A percentile compares a stretch with the other conserved stretches of the same genome.
These are phyloP conservation scores for Cordilura impudica DNA, from an alignment of 2,888 invertebrate species.

Conservation along the genomic window DNA sequence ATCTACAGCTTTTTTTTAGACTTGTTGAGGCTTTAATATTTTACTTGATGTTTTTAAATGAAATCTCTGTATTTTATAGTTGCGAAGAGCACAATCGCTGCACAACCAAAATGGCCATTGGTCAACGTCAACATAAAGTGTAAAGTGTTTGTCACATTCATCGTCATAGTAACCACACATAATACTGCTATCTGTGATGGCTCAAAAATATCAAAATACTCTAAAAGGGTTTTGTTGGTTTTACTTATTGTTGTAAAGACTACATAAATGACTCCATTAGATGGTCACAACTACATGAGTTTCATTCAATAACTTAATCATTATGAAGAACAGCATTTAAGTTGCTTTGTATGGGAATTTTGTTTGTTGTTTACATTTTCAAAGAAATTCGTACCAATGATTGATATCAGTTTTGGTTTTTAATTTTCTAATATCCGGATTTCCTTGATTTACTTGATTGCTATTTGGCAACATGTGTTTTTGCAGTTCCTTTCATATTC, in stretches of 20 bases:
- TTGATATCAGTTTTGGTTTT: not conserved
- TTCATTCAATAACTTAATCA: too few relatives aligned
- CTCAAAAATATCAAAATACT: too few relatives aligned
- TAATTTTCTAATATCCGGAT: constrained; percentile 31
- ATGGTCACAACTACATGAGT: too few relatives aligned
- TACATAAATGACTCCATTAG: not conserved
- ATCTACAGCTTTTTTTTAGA: not conserved
- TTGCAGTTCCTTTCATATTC: not conserved
- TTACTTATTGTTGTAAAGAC: too few relatives aligned
- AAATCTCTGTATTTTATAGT: not conserved
- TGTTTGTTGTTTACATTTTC: too few relatives aligned
- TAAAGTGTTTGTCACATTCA: not conserved
- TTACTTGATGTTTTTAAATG: not conserved
- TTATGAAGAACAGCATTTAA: too few relatives aligned
- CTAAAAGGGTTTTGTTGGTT: not conserved
- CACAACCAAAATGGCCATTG: not conserved
- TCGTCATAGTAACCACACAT: not conserved
- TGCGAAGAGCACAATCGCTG: not conserved
- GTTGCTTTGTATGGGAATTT: too few relatives aligned
- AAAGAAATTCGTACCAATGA: not conserved
- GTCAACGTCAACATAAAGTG: not conserved
- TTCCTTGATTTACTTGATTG: constrained; percentile 25
- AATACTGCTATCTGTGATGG: too few relatives aligned
- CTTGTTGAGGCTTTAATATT: not conserved
- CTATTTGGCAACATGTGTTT: not conserved